Evolutionary conservation across 2,888 invertebrate species (phyloP).

Genomic region (Xylophagus ater): DNA sequence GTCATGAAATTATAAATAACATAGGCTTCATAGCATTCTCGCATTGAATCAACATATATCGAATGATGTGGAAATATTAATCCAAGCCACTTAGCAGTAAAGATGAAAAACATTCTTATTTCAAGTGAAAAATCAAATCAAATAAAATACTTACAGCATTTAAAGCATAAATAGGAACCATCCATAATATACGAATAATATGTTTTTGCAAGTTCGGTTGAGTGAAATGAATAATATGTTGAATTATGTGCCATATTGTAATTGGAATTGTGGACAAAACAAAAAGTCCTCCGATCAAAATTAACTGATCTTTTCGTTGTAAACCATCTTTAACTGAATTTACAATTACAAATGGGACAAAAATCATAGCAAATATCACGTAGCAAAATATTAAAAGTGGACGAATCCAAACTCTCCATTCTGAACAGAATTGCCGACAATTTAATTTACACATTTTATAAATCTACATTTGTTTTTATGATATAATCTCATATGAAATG

Average conservation of each 20-base stretch:
- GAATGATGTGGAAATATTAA: constrained; percentile 75
- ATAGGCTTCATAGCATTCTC: constrained; percentile 96
- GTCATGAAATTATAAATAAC: constrained; percentile 98
- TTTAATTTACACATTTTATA: constrained; percentile 16
- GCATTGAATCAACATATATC: constrained; percentile 82
- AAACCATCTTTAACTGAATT: constrained; percentile 73
- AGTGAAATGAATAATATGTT: constrained; percentile 87
- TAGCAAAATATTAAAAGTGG: constrained; percentile 73
- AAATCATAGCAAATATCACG: constrained; percentile 65
- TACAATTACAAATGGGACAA: constrained; percentile 72
- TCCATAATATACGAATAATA: constrained; percentile 92
- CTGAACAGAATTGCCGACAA: constrained; percentile 32
- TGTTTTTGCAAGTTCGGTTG: constrained; percentile 87
- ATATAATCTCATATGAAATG: no score
- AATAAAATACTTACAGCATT: constrained; percentile 64
- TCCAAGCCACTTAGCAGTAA: constrained; percentile 53
- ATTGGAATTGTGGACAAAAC: constrained; percentile 83
- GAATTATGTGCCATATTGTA: constrained; percentile 88
- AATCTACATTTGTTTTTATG: no score
- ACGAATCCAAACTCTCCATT: constrained; percentile 84
- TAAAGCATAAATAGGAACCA: constrained; percentile 93
- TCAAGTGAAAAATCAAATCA: constrained; percentile 4
- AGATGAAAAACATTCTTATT: constrained; percentile 6
- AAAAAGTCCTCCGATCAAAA: constrained; percentile 82
- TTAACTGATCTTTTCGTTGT: constrained; percentile 65